Base-by-base conservation (phyloP, 2,797 vertebrate species). In the Sebastes aleutianus region DNA sequence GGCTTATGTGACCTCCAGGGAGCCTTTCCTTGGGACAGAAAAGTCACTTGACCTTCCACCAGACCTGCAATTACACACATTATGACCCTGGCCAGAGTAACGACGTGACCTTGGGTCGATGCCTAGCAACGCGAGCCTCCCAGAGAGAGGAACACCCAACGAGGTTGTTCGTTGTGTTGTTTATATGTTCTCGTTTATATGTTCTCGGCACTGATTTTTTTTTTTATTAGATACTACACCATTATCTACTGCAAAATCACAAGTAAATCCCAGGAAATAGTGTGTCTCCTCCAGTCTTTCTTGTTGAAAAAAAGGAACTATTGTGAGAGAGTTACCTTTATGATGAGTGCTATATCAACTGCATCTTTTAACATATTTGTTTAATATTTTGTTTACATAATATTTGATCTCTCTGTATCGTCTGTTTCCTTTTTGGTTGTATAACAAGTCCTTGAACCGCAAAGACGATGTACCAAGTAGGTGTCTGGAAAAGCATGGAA, bases 31-130 rank as follows among this genome's bases (percentile, higher is more conserved):
- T 47, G 78, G 53, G 36, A 78, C 50, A 50, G 58, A 70, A 80
- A 80, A 82, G 53, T 24, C 57, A 72, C 61, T 79, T 83, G 72
- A 84, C 83, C 81, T 78, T 74, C 56, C 22, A 24, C 43, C 61
- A 22, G 31, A 80, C 43, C 27, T 67, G 29, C 36, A 83, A 83
- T 85, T 71, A 79, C 27, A 54, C 68, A 63, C 36, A 58, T 54
- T 16, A 16, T 70, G 47, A 54, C 53, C 59, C 16, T 11, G 39
- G 50, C 18, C 3, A 77, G 63, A 76, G 50, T 9, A 43, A 36
- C 12, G 3, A 24, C 34, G 62, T 57, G 9, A 5, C 53, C 26
- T 27, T n/a, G 50, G 53, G 54, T 74, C 22, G 16, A 53, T 78
- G 67, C 20, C 9, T 34, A 16, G 72, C 24, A 54, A 63, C 1